Conservation (phyloP, 2,888 invertebrate genomes). For the Caenorhabditis sp. region DNA sequence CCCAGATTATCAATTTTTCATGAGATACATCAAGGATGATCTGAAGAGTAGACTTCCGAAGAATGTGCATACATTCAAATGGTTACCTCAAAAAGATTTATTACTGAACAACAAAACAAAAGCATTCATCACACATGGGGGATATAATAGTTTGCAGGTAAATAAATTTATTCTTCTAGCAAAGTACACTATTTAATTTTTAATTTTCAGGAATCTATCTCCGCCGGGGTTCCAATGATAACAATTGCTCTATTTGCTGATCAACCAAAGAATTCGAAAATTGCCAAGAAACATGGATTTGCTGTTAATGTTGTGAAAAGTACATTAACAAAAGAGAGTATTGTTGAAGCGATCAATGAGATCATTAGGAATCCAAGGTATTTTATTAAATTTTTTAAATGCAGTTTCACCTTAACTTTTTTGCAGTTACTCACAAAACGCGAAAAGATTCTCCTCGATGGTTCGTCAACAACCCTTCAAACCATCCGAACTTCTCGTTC, state of each 20-base stretch:
- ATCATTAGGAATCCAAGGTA: constrained; percentile 19
- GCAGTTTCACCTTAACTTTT: too few species aligned
- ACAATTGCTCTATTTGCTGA: constrained; percentile 56
- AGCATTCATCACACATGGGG: constrained; percentile 81
- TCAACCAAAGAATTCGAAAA: constrained; percentile 50
- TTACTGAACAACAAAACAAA: constrained; percentile 78
- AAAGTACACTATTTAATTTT: neutral
- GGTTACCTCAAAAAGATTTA: constrained; percentile 61
- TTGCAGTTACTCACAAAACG: constrained; percentile 45
- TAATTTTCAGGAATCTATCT: constrained; percentile 46
- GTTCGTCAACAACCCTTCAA: constrained; percentile 53
- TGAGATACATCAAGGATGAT: constrained; percentile 47
- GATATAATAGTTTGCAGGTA: constrained; percentile 79
- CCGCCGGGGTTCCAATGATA: constrained; percentile 53
- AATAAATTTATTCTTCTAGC: neutral
- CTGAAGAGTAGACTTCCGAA: constrained; percentile 24
- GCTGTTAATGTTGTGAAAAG: constrained; percentile 33
- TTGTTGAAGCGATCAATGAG: constrained; percentile 23
- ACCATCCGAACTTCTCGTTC: constrained; percentile 48
- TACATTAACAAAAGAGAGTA: constrained; percentile 25
- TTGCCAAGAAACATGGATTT: constrained; percentile 53
- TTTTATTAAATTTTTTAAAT: neutral
- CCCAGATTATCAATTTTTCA: constrained; percentile 53
- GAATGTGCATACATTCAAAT: constrained; percentile 56
- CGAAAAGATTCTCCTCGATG: constrained; percentile 48